These are phyloP conservation scores for Ataeniobius toweri DNA, from an alignment of 2,797 vertebrate species.

Conservation along the genomic window DNA sequence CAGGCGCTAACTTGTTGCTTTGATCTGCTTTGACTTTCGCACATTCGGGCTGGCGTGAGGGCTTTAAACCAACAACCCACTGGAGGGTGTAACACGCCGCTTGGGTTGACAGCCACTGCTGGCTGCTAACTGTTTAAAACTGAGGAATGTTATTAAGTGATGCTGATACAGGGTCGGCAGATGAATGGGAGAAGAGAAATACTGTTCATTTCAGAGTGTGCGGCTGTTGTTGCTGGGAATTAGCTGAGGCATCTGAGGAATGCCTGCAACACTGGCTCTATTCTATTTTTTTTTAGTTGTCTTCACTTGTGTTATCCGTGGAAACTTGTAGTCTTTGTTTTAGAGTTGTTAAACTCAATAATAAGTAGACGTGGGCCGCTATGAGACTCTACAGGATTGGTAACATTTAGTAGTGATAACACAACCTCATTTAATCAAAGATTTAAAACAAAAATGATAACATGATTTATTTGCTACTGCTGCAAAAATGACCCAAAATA, in stretches of 20 bases:
- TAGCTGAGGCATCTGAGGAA: constrained; percentile 91
- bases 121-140: constrained; percentile 89
- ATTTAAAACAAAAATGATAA: not conserved
- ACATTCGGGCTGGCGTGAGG: constrained; percentile 96
- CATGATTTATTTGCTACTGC: not conserved
- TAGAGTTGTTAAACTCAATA: not conserved
- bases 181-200: constrained; percentile 95
- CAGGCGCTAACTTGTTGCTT: constrained; percentile 87
- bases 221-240: constrained; percentile 88
- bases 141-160: constrained; percentile 94
- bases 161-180: constrained; percentile 87
- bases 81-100: constrained; percentile 84
- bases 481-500: not conserved
- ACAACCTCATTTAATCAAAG: not conserved
- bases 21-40: constrained; percentile 93
- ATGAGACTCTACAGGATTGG: not conserved
- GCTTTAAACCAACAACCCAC: constrained; percentile 93
- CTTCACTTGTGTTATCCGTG: constrained; percentile 43
- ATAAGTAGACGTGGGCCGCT: not conserved
- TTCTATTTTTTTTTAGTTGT: constrained; percentile 39
- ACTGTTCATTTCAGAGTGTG: constrained; percentile 96
- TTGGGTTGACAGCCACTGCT: constrained; percentile 63
- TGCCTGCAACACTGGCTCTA: constrained; percentile 74
- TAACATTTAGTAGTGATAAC: not conserved
- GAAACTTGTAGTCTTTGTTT: not conserved